These are phyloP conservation scores for Mercenaria mercenaria DNA, from an alignment of 1,140 invertebrate species.

Conservation along the genomic window DNA sequence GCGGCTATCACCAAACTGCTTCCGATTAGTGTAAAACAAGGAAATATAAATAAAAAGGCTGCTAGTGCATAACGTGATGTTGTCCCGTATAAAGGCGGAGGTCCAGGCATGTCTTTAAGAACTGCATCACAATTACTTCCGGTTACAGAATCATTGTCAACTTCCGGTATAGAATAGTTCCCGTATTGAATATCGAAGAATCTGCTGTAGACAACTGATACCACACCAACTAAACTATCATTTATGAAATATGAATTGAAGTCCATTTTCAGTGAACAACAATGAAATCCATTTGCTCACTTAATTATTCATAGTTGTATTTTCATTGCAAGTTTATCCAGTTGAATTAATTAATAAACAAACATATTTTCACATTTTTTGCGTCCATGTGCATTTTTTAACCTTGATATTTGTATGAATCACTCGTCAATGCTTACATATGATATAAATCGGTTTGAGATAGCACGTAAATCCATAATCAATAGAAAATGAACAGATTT, in stretches of 20 bases:
- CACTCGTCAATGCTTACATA: too few relatives aligned
- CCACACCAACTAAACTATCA: background rate
- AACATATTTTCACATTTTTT: too few relatives aligned
- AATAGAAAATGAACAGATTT: too few relatives aligned
- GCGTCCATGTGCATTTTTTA: too few relatives aligned
- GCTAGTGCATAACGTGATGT: constrained; percentile 31
- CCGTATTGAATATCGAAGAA: background rate
- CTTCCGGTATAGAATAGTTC: background rate
- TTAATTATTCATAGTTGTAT: too few relatives aligned
- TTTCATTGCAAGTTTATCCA: too few relatives aligned
- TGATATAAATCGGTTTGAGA: too few relatives aligned
- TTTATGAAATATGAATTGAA: background rate
- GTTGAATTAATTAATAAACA: too few relatives aligned
- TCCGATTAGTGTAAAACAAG: constrained; percentile 87
- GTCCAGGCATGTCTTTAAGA: background rate
- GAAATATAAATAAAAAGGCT: constrained; percentile 74
- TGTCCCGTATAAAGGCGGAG: constrained; percentile 22
- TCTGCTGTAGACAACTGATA: background rate
- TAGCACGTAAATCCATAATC: too few relatives aligned
- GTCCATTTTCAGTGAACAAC: background rate
- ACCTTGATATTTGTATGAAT: too few relatives aligned
- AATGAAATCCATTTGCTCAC: too few relatives aligned
- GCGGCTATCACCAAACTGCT: constrained; percentile 97
- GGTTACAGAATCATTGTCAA: background rate
- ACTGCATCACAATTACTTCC: constrained; percentile 29